A percentile compares a stretch with the other conserved stretches of the same genome.
These are phyloP conservation scores for Bos javanicus DNA, from an alignment of 2,113 vertebrate species.

Conservation along the genomic window DNA sequence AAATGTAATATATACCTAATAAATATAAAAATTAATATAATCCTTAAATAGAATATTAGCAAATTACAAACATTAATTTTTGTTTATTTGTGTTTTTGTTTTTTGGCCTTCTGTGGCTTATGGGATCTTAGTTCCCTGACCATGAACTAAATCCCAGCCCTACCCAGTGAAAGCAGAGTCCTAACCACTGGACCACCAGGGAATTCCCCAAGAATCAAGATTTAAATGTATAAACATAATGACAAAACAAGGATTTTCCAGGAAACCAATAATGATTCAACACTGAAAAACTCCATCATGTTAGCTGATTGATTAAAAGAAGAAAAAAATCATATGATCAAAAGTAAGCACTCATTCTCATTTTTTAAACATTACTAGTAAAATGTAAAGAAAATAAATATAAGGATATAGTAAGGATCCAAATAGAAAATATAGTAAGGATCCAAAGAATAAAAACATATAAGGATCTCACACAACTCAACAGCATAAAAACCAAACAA, in stretches of 20 bases:
- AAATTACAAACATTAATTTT: background rate
- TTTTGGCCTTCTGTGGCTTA: background rate
- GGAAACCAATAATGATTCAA: background rate
- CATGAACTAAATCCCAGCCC: background rate
- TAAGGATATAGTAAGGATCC: background rate
- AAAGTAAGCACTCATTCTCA: background rate
- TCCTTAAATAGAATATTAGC: background rate
- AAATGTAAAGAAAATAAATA: background rate
- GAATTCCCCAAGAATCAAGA: background rate
- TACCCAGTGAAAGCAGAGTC: background rate
- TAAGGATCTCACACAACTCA: background rate
- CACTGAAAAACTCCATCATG: background rate
- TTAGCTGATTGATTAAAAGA: background rate
- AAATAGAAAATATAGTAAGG: background rate
- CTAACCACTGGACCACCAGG: background rate
- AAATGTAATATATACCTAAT: background rate
- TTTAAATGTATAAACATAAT: background rate
- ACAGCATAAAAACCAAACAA: background rate
- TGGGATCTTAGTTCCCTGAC: background rate
- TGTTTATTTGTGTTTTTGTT: background rate
- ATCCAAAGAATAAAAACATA: background rate
- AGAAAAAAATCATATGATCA: background rate
- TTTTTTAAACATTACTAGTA: background rate
- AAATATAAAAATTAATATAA: background rate
- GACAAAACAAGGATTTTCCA: background rate